These are phyloP conservation scores for Camptogramma bilineatum DNA, from an alignment of 2,888 invertebrate species.

Conservation along the genomic window DNA sequence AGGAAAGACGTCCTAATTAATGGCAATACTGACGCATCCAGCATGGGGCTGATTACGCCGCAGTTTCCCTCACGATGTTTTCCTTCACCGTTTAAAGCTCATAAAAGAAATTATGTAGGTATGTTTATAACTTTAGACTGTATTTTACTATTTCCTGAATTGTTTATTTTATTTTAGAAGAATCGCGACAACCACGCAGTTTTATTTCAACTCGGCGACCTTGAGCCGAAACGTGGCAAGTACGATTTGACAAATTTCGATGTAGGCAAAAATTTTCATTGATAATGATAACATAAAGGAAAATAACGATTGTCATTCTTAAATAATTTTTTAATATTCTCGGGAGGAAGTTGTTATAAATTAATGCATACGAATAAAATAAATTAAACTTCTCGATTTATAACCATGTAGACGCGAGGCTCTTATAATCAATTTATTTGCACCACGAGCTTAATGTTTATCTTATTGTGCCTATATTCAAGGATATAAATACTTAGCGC, in stretches of 20 bases:
- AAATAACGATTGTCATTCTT: background rate
- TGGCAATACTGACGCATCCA: no score
- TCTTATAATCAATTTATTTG: slow-evolving; percentile 5
- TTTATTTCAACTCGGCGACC: slow-evolving; percentile 28
- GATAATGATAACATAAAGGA: background rate
- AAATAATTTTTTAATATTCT: background rate
- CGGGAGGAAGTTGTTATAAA: slow-evolving; percentile 17
- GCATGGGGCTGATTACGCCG: no score
- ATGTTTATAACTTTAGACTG: background rate
- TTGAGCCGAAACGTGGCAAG: slow-evolving; percentile 26
- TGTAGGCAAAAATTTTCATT: background rate
- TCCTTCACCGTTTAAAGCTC: no score
- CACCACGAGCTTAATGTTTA: slow-evolving; percentile 20
- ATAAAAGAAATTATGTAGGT: no score
- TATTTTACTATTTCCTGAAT: background rate
- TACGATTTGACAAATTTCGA: background rate
- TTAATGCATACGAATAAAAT: background rate
- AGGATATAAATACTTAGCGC: slow-evolving; percentile 35
- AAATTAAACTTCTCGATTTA: background rate
- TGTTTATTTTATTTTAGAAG: no score
- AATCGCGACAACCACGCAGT: background rate
- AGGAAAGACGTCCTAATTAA: no score
- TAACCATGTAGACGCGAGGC: background rate
- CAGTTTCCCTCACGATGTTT: no score
- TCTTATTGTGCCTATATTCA: slow-evolving; percentile 26